These are phyloP conservation scores for Agonopterix arenella DNA, from an alignment of 2,888 invertebrate species.

Conservation along the genomic window DNA sequence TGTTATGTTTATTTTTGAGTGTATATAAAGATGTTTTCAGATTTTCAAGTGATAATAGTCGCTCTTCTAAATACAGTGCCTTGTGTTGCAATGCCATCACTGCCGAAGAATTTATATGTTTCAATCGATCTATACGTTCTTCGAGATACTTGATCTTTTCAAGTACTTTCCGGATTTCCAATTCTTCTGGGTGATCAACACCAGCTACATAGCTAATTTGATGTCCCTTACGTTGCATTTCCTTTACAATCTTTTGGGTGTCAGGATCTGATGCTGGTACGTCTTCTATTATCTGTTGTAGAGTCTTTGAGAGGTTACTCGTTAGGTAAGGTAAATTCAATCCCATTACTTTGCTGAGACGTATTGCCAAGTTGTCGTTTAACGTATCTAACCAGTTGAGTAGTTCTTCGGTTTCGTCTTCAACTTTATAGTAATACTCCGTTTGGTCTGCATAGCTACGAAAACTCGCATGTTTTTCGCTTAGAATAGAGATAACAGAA, in stretches of 20 bases:
- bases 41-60: slow-evolving; percentile 26
- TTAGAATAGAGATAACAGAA: slow-evolving; percentile 20
- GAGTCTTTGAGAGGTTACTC: slow-evolving; percentile 20
- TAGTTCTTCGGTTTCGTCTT: slow-evolving; percentile 33
- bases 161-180: slow-evolving; percentile 20
- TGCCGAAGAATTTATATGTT: slow-evolving; percentile 18
- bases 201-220: slow-evolving; percentile 4
- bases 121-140: slow-evolving; percentile 20
- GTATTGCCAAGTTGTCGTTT: slow-evolving; percentile 25
- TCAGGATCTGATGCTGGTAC: slow-evolving; percentile 16
- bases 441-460: slow-evolving; percentile 20
- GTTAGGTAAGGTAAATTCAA: slow-evolving; percentile 15
- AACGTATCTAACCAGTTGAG: slow-evolving; percentile 34
- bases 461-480: slow-evolving; percentile 25
- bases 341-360: slow-evolving; percentile 21
- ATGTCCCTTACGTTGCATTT: slow-evolving; percentile 9
- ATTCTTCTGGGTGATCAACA: slow-evolving; percentile 11
- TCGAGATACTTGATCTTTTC: slow-evolving; percentile 27
- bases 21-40: slow-evolving; percentile 19
- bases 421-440: slow-evolving; percentile 24
- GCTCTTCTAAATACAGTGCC: slow-evolving; percentile 29
- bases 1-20: slow-evolving; percentile 14
- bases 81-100: slow-evolving; percentile 28
- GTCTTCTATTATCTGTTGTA: slow-evolving; percentile 24
- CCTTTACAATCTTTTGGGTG: slow-evolving; percentile 10